These are phyloP conservation scores for Jacana jacana DNA, from an alignment of 2,113 vertebrate genomes.

Conservation along the genomic window DNA sequence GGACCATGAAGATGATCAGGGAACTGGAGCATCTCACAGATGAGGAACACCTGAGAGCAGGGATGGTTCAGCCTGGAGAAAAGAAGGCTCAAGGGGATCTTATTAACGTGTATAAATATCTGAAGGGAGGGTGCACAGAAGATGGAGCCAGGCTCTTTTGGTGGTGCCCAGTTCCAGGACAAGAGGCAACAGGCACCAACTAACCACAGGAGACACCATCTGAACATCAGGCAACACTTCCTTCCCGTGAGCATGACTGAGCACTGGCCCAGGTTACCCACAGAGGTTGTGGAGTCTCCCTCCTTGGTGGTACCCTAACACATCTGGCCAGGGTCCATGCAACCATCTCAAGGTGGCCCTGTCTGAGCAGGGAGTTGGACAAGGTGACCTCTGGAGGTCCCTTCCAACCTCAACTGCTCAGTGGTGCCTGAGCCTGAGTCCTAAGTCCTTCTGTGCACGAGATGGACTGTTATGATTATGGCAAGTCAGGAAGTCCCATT, in stretches of 20 bases:
- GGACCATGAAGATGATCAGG: fast-evolving
- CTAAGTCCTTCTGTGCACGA: fast-evolving
- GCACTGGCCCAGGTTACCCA: not conserved
- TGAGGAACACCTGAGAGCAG: not conserved
- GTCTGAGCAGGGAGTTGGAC: not conserved
- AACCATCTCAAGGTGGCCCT: not conserved
- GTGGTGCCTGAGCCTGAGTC: not conserved
- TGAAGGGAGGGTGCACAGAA: not conserved
- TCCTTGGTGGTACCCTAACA: not conserved
- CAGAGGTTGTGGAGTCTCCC: not conserved
- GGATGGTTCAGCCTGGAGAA: not conserved
- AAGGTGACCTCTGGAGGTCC: not conserved
- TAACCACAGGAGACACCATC: not conserved
- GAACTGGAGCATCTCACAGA: not conserved
- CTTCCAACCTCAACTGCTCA: not conserved
- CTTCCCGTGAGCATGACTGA: not conserved
- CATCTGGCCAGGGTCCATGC: fast-evolving
- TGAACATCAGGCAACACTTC: not conserved
- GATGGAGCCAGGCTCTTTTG: not conserved
- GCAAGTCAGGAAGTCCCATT: not conserved
- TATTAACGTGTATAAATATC: not conserved
- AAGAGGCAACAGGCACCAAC: not conserved
- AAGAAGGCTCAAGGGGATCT: not conserved
- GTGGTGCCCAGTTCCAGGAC: not conserved
- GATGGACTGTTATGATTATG: fast-evolving